phyloP scores from a whole-genome alignment of 2,113 vertebrate species.

The Oreotrochilus melanogaster region DNA sequence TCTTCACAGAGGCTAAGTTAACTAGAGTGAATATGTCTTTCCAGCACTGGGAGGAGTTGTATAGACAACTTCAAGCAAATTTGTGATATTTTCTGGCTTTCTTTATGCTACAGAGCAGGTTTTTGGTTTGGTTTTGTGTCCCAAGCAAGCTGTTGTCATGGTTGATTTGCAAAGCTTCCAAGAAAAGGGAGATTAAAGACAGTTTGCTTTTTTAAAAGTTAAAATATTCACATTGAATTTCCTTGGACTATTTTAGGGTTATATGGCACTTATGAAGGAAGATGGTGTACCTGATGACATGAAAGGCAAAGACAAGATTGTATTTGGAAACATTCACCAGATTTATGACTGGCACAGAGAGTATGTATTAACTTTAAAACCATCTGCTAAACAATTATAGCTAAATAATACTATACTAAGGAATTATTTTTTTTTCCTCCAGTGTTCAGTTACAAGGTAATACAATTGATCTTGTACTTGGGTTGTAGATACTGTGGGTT shows the following conservation, averaged over 20 bases:
- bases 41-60: neutral
- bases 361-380: conserved; percentile 78
- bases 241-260: conserved; percentile 83
- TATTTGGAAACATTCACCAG: conserved; percentile 98
- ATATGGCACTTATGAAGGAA: conserved; percentile 97
- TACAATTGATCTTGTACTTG: neutral
- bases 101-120: neutral
- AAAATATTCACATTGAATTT: neutral
- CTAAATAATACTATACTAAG: neutral
- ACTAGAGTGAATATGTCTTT: neutral
- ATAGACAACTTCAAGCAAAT: neutral
- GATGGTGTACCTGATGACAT: conserved; percentile 97
- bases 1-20: rapidly evolving
- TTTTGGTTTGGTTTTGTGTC: neutral
- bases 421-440: neutral
- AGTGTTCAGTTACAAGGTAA: neutral
- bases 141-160: neutral
- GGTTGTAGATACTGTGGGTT: neutral
- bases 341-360: conserved; percentile 99
- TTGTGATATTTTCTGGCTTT: neutral
- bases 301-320: conserved; percentile 99
- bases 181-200: neutral
- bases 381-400: neutral
- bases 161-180: neutral
- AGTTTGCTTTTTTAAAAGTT: neutral